phyloP scores from a whole-genome alignment of 2,797 vertebrate genomes.

The Diplodus puntazzo region DNA sequence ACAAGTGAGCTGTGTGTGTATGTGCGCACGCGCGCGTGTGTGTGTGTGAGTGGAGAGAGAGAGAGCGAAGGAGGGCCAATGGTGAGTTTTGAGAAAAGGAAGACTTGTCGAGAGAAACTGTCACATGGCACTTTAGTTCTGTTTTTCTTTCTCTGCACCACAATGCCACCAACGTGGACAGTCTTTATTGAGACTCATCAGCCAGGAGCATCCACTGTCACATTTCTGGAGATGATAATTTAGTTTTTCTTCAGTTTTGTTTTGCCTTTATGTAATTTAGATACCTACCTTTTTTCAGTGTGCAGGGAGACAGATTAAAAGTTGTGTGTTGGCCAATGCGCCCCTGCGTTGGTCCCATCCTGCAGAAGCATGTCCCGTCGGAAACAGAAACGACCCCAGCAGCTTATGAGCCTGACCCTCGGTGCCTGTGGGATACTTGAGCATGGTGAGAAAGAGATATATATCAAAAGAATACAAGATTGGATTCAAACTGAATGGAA shows the following conservation, averaged over 20 bases:
- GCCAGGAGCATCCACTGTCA: slow-evolving; percentile 40
- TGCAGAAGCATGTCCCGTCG: slow-evolving; percentile 83
- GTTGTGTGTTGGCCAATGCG: slow-evolving; percentile 73
- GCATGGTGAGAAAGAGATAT: slow-evolving; percentile 80
- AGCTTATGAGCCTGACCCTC: slow-evolving; percentile 81
- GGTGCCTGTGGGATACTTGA: slow-evolving; percentile 80
- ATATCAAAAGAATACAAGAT: slow-evolving; percentile 28
- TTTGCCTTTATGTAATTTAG: slow-evolving; percentile 62
- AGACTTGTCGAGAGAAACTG: slow-evolving; percentile 79
- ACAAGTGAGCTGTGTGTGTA: slow-evolving; percentile 84
- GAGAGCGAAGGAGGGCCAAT: slow-evolving; percentile 68
- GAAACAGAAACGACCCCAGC: slow-evolving; percentile 87
- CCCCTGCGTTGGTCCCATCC: slow-evolving; percentile 68
- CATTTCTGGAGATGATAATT: slow-evolving; percentile 44
- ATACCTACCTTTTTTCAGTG: slow-evolving; percentile 71
- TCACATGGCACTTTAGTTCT: slow-evolving; percentile 70
- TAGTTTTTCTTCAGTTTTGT: slow-evolving; percentile 26
- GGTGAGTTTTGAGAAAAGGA: slow-evolving; percentile 78
- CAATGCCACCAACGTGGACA: slow-evolving; percentile 64
- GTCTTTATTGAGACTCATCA: slow-evolving; percentile 35
- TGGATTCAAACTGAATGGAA: slow-evolving; percentile 16
- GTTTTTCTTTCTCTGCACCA: slow-evolving; percentile 54
- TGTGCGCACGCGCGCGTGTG: slow-evolving; percentile 56
- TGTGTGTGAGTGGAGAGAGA: slow-evolving; percentile 33
- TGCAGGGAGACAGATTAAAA: slow-evolving; percentile 72